These are phyloP conservation scores for Phataginus tricuspis DNA, from an alignment of 2,797 vertebrate genomes.

Conservation along the genomic window DNA sequence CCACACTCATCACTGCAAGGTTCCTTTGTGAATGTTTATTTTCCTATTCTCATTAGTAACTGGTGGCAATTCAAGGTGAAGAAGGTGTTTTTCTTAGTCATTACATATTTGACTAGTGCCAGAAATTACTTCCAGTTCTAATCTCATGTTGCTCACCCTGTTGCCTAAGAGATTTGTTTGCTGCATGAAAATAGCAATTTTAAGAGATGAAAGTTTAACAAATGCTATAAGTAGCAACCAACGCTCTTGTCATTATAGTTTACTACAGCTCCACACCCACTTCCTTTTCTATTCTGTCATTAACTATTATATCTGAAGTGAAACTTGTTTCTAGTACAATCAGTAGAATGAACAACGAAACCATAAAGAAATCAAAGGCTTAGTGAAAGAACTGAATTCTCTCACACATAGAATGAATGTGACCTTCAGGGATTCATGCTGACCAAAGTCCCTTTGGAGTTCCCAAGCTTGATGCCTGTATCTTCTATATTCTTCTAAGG, in stretches of 20 bases:
- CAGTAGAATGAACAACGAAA: slow-evolving; percentile 78
- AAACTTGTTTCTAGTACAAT: slow-evolving; percentile 80
- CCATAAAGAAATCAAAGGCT: slow-evolving; percentile 68
- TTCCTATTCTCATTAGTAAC: slow-evolving; percentile 38
- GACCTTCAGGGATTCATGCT: background rate
- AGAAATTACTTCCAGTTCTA: slow-evolving; percentile 42
- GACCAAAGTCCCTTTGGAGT: background rate
- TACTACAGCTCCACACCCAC: slow-evolving; percentile 78
- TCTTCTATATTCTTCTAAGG: background rate
- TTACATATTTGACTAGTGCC: slow-evolving; percentile 66
- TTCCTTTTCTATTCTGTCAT: slow-evolving; percentile 81
- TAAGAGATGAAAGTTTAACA: slow-evolving; percentile 85
- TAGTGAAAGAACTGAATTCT: slow-evolving; percentile 71
- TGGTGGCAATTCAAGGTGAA: slow-evolving; percentile 70
- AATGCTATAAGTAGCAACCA: slow-evolving; percentile 85
- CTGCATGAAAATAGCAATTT: slow-evolving; percentile 83
- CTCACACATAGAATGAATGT: background rate
- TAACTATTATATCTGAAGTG: slow-evolving; percentile 78
- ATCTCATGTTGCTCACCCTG: slow-evolving; percentile 71
- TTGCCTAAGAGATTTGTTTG: slow-evolving; percentile 80
- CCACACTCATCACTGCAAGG: background rate
- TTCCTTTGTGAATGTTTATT: slow-evolving; percentile 34
- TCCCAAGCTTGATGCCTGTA: background rate
- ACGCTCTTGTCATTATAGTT: slow-evolving; percentile 58
- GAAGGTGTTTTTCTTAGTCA: slow-evolving; percentile 70